Conservation (phyloP, 2,888 invertebrate genomes). For the Drosophila recens region DNA sequence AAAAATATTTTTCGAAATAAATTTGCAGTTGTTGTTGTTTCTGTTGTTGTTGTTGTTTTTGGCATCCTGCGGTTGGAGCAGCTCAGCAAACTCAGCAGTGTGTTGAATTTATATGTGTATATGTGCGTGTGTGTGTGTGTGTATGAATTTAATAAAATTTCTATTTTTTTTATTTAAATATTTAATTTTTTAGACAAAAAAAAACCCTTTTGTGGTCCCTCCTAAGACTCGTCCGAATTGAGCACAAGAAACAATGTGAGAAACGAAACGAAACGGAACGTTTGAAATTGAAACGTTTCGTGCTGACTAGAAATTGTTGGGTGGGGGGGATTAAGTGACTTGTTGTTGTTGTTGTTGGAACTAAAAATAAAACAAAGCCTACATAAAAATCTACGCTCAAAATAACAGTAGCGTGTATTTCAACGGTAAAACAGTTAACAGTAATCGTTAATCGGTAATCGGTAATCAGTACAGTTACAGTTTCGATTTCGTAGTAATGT, state of each 20-base stretch:
- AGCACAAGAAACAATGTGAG: slow-evolving; percentile 27
- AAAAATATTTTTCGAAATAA: not conserved
- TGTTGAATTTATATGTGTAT: slow-evolving; percentile 3
- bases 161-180: not conserved
- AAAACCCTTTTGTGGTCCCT: slow-evolving; percentile 56
- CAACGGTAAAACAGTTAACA: slow-evolving; percentile 35
- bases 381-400: slow-evolving; percentile 37
- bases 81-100: slow-evolving; percentile 47
- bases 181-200: not conserved
- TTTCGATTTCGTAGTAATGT: slow-evolving; percentile 28
- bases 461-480: slow-evolving; percentile 74
- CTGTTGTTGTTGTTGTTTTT: slow-evolving; percentile 23
- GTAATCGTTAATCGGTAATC: slow-evolving; percentile 56
- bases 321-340: not conserved
- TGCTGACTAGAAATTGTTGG: slow-evolving; percentile 45
- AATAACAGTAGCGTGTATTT: slow-evolving; percentile 43
- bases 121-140: slow-evolving; percentile 21
- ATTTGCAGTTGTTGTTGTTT: too few relatives aligned
- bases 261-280: slow-evolving; percentile 27
- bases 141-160: not conserved
- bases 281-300: slow-evolving; percentile 39
- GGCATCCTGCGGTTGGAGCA: slow-evolving; percentile 53
- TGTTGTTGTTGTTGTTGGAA: slow-evolving; percentile 9
- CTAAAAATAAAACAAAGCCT: slow-evolving; percentile 29
- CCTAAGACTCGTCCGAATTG: slow-evolving; percentile 45